These are phyloP conservation scores for Oostethus manadensis DNA, from an alignment of 2,113 vertebrate species.

Conservation along the genomic window DNA sequence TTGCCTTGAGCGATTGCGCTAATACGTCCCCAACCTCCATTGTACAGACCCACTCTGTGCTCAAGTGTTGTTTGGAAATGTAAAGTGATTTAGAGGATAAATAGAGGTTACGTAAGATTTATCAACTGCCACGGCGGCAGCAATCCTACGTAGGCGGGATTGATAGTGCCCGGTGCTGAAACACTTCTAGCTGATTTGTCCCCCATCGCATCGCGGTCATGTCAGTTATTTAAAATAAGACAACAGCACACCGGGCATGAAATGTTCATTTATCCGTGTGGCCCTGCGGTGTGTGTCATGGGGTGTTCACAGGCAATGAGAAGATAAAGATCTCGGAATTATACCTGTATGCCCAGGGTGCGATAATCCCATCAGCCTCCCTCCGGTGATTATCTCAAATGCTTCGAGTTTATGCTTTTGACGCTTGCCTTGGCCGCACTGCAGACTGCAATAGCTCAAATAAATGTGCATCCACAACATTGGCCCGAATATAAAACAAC, in stretches of 20 bases:
- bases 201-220: conserved; percentile 59
- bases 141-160: conserved; percentile 51
- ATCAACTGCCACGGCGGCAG: conserved; percentile 51
- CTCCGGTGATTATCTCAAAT: no score
- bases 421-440: no score
- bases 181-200: conserved; percentile 68
- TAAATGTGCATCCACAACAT: no score
- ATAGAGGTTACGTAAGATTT: conserved; percentile 63
- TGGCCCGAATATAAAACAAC: no score
- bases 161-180: conserved; percentile 56
- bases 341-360: no score
- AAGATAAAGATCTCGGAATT: no score
- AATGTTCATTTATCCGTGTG: conserved; percentile 64
- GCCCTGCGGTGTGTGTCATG: conserved; percentile 54
- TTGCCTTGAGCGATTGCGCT: conserved; percentile 50
- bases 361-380: no score
- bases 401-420: no score
- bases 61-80: conserved; percentile 49
- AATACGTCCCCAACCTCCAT: conserved; percentile 41
- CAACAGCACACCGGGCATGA: conserved; percentile 52
- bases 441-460: no score
- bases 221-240: conserved; percentile 74
- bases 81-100: conserved; percentile 51
- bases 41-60: conserved; percentile 26
- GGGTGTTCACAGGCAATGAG: conserved; percentile 33